Conservation (phyloP, 1,140 invertebrate genomes). For the Metopolophium dirhodum region DNA sequence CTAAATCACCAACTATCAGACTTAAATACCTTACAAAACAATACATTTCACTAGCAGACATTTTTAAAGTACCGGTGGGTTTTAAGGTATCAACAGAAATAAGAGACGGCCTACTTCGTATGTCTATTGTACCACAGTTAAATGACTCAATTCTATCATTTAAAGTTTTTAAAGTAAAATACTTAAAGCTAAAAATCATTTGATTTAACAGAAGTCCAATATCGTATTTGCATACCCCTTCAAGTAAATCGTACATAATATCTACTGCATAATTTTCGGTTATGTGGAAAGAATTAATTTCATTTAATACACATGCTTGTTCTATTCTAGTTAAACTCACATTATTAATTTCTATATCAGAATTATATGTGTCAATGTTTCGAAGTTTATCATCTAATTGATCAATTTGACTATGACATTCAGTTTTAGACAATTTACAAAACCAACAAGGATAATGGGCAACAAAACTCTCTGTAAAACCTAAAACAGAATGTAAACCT, state of each 20-base stretch:
- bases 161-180: constrained; percentile 23
- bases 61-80: neutral
- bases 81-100: neutral
- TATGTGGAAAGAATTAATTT: constrained; percentile 42
- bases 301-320: constrained; percentile 59
- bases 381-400: constrained; percentile 47
- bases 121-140: neutral
- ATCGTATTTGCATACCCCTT: constrained; percentile 62
- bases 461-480: constrained; percentile 59
- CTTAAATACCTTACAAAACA: no score
- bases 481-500: constrained; percentile 56
- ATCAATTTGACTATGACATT: constrained; percentile 31
- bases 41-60: neutral
- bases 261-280: constrained; percentile 38
- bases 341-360: constrained; percentile 40
- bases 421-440: constrained; percentile 55
- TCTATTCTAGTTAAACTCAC: constrained; percentile 56
- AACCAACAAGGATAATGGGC: constrained; percentile 58
- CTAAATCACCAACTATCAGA: no score
- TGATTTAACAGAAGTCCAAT: constrained; percentile 4
- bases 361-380: constrained; percentile 57
- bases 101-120: constrained; percentile 21
- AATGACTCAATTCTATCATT: constrained; percentile 37
- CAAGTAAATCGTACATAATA: constrained; percentile 65
- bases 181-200: neutral